phyloP scores from a whole-genome alignment of 2,113 vertebrate species.

The Alethe diademata region DNA sequence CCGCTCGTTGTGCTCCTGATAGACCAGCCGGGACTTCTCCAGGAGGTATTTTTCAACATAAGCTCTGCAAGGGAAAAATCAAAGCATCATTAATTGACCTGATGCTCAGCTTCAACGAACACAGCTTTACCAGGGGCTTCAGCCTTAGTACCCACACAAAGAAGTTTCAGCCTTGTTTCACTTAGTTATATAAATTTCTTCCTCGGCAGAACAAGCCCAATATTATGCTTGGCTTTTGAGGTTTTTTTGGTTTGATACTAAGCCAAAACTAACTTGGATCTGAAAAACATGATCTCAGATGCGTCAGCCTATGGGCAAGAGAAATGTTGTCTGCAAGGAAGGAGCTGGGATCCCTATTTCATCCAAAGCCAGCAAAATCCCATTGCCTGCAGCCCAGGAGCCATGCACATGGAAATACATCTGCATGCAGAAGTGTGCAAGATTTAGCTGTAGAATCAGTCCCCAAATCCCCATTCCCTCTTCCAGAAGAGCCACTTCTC shows the following conservation, averaged over 20 bases:
- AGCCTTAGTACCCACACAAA: background rate
- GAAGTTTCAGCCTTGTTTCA: conserved; percentile 35
- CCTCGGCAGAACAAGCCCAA: conserved; percentile 46
- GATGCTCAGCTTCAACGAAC: background rate
- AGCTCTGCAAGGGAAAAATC: conserved; percentile 79
- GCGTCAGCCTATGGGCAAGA: conserved; percentile 14
- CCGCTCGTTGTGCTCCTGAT: conserved; percentile 98
- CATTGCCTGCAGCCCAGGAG: background rate
- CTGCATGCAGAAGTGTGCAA: background rate
- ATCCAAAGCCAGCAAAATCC: conserved; percentile 4
- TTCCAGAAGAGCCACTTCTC: background rate
- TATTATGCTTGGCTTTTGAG: conserved; percentile 63
- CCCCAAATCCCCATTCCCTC: background rate
- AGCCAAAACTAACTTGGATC: conserved; percentile 52
- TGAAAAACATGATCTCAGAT: conserved; percentile 27
- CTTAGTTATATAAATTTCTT: conserved; percentile 56
- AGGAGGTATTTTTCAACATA: conserved; percentile 98
- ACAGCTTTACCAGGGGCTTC: background rate
- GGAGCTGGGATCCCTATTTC: background rate
- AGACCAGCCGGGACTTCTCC: conserved; percentile 96
- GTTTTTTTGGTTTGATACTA: conserved; percentile 43
- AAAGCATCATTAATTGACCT: background rate
- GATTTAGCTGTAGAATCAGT: background rate
- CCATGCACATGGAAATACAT: background rate
- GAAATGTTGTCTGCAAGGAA: background rate